phyloP scores from a whole-genome alignment of 2,797 vertebrate species.

The Helicolenus hilgendorfi region DNA sequence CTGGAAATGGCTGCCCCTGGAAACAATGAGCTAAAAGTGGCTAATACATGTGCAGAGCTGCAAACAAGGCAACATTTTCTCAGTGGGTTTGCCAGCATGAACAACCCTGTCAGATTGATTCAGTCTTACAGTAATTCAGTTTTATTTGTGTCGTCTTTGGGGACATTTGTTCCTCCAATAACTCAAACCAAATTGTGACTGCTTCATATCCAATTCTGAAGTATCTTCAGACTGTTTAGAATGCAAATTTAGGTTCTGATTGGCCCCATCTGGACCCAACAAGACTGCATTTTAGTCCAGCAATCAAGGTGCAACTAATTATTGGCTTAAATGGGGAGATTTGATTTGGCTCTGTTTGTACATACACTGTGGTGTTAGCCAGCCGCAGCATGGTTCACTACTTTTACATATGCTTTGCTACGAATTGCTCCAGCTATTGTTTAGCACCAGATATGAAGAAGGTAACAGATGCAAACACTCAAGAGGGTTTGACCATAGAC shows the following conservation, averaged over 20 bases:
- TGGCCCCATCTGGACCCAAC: slow-evolving; percentile 24
- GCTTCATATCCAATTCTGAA: background rate
- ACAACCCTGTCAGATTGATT: background rate
- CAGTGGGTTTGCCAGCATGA: background rate
- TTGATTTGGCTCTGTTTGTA: background rate
- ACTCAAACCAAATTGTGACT: background rate
- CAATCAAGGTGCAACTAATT: slow-evolving; percentile 8
- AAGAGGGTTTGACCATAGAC: background rate
- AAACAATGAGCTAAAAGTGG: background rate
- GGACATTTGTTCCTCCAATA: background rate
- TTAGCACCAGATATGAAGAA: background rate
- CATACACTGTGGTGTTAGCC: background rate
- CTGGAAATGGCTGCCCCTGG: background rate
- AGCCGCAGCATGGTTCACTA: background rate
- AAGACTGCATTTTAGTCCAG: slow-evolving; percentile 3
- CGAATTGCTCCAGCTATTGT: background rate
- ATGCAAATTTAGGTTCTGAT: background rate
- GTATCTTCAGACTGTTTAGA: background rate
- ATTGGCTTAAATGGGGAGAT: background rate
- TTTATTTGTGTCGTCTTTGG: background rate
- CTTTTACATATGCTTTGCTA: background rate
- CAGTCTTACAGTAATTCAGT: background rate
- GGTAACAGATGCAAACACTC: background rate
- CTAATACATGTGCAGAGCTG: background rate
- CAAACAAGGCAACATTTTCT: background rate